Evolutionary conservation across 2,888 invertebrate genomes (phyloP), one percentile per base, ranked within the genome.

Genomic region (Tetranychus truncatus): DNA sequence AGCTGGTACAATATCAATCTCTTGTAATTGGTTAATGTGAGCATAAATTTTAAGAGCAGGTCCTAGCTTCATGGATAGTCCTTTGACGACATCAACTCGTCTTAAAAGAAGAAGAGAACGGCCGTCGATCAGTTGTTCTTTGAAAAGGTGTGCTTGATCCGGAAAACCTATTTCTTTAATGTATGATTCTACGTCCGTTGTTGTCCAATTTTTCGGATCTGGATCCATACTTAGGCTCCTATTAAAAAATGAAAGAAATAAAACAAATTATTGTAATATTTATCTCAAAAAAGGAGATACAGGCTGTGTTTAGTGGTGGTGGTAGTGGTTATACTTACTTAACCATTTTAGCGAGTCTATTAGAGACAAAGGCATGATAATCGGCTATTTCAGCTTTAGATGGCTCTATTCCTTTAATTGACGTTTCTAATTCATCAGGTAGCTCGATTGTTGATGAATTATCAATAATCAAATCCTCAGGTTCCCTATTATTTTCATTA

Each of bases 11-110:
- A 69, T 24, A 21, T 69, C 72, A 72, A 20, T 24, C 9, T 44
- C 69, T 45, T 74, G 93, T 77, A 95, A 85, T 82, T 89, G 89
- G 45, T 91, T 87, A 76, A 94, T 88, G 76, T 91, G 88, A 74
- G 89, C 87, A 79, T 91, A 92, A 69, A 93, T 86, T 80, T 92
- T 90, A 72, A 95, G 85, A 6, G 93, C 93, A 69, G 92, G 92
- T 0, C 95, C 95, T 18, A 95, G 84, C 77, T 91, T 89, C 21
- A 95, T 84, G 66, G 89, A 88, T 77, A 95, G 84, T 65, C 90
- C 90, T 76, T 87, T 88, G 3, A 95, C 86, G 24, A 95, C 90
- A 81, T 95, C 94, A 66, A 88, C 87, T 78, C 95, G 86, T 80
- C 89, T 88, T 82, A 95, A 87, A 80, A 95, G 86, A 77, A 93